phyloP scores from a whole-genome alignment of 2,797 vertebrate species.

The Lophotriccus pileatus region DNA sequence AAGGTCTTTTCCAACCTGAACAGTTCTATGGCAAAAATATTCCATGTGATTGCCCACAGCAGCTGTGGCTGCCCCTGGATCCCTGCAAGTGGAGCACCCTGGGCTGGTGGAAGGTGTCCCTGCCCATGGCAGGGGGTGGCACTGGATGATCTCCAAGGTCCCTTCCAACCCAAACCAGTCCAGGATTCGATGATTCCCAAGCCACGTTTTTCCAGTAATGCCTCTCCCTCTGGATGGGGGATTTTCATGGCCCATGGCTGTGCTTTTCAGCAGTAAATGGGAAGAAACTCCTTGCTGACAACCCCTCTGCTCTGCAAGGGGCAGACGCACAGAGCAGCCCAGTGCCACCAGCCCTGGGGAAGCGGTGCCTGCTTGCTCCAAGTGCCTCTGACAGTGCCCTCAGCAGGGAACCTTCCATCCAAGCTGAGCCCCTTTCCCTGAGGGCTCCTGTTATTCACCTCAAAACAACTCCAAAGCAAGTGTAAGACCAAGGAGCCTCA shows the following conservation, averaged over 20 bases:
- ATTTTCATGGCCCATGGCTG: rapidly evolving
- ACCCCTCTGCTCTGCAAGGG: background rate
- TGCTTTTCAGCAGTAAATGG: background rate
- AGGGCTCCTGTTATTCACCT: background rate
- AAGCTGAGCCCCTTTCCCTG: background rate
- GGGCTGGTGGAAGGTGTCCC: background rate
- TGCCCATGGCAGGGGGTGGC: background rate
- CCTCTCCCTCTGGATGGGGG: background rate
- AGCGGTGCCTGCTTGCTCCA: background rate
- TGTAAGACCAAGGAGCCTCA: background rate
- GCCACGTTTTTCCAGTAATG: rapidly evolving
- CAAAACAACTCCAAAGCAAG: background rate
- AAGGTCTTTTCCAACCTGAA: background rate
- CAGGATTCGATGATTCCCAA: background rate
- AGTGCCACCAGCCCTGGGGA: background rate
- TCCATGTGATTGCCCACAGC: background rate
- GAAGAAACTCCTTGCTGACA: background rate
- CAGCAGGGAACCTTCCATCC: background rate
- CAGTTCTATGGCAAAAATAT: background rate
- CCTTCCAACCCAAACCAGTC: background rate
- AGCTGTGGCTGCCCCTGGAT: background rate
- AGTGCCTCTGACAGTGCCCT: background rate
- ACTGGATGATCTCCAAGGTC: background rate
- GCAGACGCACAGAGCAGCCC: background rate
- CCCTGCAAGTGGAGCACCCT: no score